Percentiles rank a stretch among this genome's conserved stretches.
Evolutionary conservation across 2,888 invertebrate genomes (phyloP).

Genomic region (Pycnomerus fuliginosus): DNA sequence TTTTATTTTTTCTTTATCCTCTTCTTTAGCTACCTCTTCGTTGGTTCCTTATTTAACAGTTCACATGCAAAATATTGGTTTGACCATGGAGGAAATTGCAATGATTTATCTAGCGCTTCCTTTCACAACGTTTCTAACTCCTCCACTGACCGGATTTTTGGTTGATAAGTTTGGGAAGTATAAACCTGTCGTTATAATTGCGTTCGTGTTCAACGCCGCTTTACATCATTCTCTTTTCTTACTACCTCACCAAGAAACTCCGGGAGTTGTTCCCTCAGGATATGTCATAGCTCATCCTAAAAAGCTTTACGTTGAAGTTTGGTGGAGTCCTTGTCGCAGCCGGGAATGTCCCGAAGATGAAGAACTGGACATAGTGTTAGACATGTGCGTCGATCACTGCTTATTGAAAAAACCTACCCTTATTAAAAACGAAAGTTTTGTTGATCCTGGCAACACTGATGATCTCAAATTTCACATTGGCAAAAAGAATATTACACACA

Average conservation of each 20-base stretch:
- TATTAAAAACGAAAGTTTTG: slow-evolving; percentile 42
- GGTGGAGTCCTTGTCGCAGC: slow-evolving; percentile 83
- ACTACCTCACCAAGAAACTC: slow-evolving; percentile 78
- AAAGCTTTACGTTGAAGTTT: slow-evolving; percentile 71
- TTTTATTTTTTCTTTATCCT: background rate
- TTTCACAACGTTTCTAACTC: slow-evolving; percentile 81
- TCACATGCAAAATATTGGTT: slow-evolving; percentile 87
- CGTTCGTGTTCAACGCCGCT: slow-evolving; percentile 73
- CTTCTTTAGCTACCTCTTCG: slow-evolving; percentile 70
- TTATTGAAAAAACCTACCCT: slow-evolving; percentile 54
- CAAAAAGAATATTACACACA: slow-evolving; percentile 28
- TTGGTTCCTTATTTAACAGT: slow-evolving; percentile 84
- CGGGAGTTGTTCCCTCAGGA: slow-evolving; percentile 72
- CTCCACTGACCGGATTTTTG: slow-evolving; percentile 79
- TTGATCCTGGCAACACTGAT: slow-evolving; percentile 57
- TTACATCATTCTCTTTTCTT: slow-evolving; percentile 78
- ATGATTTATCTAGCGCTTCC: slow-evolving; percentile 85
- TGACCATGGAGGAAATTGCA: slow-evolving; percentile 83
- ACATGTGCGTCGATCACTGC: slow-evolving; percentile 74
- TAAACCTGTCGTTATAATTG: slow-evolving; percentile 78
- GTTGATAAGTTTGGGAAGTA: slow-evolving; percentile 87
- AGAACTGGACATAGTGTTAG: slow-evolving; percentile 70
- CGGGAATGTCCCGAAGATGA: slow-evolving; percentile 76
- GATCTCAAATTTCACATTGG: slow-evolving; percentile 60
- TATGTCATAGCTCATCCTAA: slow-evolving; percentile 75